Base-by-base conservation (phyloP, 2,797 vertebrate genomes). In the Schizopygopsis malacanthus region DNA sequence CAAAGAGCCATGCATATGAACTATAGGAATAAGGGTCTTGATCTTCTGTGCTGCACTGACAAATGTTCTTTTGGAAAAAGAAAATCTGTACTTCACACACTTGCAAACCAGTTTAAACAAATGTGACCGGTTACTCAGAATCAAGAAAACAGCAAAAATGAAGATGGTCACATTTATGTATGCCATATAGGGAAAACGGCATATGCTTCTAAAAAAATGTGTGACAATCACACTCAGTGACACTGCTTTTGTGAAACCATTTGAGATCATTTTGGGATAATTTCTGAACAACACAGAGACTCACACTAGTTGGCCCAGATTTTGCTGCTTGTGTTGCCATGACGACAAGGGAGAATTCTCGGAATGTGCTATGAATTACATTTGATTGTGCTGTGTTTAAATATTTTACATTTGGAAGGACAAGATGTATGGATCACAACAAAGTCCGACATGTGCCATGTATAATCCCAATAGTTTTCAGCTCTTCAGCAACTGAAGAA, bases 311-410 rank as follows among this genome's bases (percentile, higher is more conserved):
- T 86, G 83, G 47, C 70, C 69, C 80, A 85, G 70, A 89, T 88
- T 83, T 65, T 15, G 41, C 56, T 85, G 33, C n/a, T 59, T 76
- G 20, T 43, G 93, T 94, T 92, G 90, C 92, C 80, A 91, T 92
- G 90, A 85, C 92, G 89, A 93, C 91, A 59, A 59, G 50, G 67
- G 81, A 85, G 83, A 83, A 33, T 71, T 79, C 52, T 79, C 67
- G 50, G 41, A 47, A 50, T 79, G 41, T 72, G 43, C 37, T 85
- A 18, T 78, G 54, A 63, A 33, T 71, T 85, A 18, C 2, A 87
- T 81, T 82, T 85, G 41, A 47, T 54, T 84, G 50, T 81, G 65
- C 25, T 25, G 18, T 33, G 25, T 80, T 47, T 50, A 67, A 67
- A 45, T 47, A 20, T 65, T 65, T 65, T 39, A 47, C 50, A 25